Evolutionary conservation across 2,888 invertebrate genomes (phyloP).

Genomic region (Conus canariensis): DNA sequence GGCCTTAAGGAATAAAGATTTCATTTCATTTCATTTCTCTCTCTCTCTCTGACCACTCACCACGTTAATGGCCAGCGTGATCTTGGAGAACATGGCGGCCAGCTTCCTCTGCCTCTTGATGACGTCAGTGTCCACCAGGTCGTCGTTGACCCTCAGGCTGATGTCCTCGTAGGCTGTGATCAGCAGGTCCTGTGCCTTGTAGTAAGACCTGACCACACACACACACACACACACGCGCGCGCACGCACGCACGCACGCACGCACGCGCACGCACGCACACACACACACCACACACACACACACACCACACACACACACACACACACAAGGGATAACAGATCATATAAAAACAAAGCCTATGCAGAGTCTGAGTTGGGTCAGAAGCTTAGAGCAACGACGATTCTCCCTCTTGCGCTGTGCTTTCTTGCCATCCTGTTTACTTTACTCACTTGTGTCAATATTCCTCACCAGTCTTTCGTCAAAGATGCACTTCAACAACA

Average conservation of each 20-base stretch:
- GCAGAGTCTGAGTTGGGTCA: too few relatives aligned
- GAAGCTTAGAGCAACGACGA: too few relatives aligned
- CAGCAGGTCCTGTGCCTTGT: constrained; percentile 75
- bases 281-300: neutral
- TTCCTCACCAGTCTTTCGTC: too few relatives aligned
- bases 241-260: neutral
- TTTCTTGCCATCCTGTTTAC: too few relatives aligned
- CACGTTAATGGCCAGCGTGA: constrained; percentile 34
- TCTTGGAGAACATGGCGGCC: constrained; percentile 39
- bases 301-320: neutral
- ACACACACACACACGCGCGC: neutral
- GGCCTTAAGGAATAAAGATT: too few relatives aligned
- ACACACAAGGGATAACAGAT: neutral
- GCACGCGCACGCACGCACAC: neutral
- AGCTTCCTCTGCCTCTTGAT: constrained; percentile 34
- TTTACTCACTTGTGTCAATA: too few relatives aligned
- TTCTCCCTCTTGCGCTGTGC: too few relatives aligned
- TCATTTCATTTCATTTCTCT: neutral
- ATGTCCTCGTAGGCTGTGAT: constrained; percentile 74
- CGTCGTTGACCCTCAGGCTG: constrained; percentile 60
- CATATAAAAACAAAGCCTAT: too few relatives aligned
- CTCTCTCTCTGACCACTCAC: constrained; percentile 24
- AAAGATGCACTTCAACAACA: too few relatives aligned
- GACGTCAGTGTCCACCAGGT: constrained; percentile 31
- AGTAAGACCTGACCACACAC: constrained; percentile 66